Conservation (phyloP, 2,888 invertebrate genomes). For the Hymenopus coronatus region DNA sequence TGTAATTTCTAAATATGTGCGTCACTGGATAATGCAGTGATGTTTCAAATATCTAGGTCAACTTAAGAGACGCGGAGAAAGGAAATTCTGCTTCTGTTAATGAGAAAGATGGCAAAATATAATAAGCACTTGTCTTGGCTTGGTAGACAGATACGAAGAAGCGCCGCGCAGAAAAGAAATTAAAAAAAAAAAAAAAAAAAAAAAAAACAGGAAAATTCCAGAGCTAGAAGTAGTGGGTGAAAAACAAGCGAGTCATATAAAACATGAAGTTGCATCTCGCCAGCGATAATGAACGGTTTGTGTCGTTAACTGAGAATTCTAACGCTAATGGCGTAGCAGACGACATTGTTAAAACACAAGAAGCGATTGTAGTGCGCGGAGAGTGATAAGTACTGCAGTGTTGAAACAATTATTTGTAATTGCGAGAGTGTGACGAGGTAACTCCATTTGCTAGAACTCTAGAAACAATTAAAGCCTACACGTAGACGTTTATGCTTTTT, state of each 20-base stretch:
- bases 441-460: neutral
- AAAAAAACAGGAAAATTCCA: neutral
- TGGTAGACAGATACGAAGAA: neutral
- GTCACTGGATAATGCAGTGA: neutral
- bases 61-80: neutral
- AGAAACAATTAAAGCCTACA: neutral
- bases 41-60: neutral
- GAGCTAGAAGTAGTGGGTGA: neutral
- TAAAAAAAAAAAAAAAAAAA: too few relatives aligned
- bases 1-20: neutral
- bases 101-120: neutral
- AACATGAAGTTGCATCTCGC: neutral
- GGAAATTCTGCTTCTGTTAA: neutral
- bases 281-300: neutral
- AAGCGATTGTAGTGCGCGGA: neutral
- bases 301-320: neutral
- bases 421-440: neutral
- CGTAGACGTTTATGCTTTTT: neutral
- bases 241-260: neutral
- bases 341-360: neutral
- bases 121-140: neutral
- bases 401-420: neutral
- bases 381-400: neutral
- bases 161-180: too few relatives aligned
- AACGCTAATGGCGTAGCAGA: neutral